phyloP scores from a whole-genome alignment of 92 coral and sea anemone genomes.

The Pocillopora meandrina region DNA sequence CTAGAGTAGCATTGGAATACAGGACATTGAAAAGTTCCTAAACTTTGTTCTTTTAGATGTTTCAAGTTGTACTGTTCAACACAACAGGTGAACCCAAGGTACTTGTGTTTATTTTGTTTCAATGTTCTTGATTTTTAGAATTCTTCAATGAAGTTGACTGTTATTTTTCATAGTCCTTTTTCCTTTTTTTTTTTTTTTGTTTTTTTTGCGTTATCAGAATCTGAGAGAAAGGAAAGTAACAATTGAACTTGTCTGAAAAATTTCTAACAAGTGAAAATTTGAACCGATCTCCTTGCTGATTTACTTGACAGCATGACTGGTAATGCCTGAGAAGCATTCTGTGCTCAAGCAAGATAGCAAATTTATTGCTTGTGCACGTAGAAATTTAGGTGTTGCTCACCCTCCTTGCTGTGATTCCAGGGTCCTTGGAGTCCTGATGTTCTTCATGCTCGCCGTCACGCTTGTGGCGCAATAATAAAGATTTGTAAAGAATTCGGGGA shows the following conservation, averaged over 20 bases:
- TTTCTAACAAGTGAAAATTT: too few relatives aligned
- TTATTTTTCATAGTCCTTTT: not conserved
- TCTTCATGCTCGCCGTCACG: slow-evolving; percentile 86
- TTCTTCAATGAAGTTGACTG: not conserved
- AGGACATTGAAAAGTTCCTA: too few relatives aligned
- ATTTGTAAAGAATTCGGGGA: slow-evolving; percentile 79
- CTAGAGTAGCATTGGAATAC: too few relatives aligned
- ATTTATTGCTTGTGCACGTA: not conserved
- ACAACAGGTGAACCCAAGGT: slow-evolving; percentile 87
- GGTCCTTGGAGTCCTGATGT: slow-evolving; percentile 82
- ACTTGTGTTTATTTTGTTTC: not conserved
- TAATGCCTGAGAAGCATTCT: too few relatives aligned
- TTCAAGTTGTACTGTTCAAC: slow-evolving; percentile 58
- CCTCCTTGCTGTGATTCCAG: slow-evolving; percentile 18
- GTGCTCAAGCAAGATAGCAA: too few relatives aligned
- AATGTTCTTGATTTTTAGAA: not conserved
- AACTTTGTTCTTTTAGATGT: slow-evolving; percentile 48
- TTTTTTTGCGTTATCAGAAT: too few relatives aligned
- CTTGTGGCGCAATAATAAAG: slow-evolving; percentile 67
- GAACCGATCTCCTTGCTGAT: too few relatives aligned
- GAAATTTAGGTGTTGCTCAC: not conserved
- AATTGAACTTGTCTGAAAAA: too few relatives aligned
- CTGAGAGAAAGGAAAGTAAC: too few relatives aligned
- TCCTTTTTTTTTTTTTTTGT: too few relatives aligned
- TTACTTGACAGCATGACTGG: too few relatives aligned